Conservation (phyloP, 2,888 invertebrate species). For the Drosophila lacicola region DNA sequence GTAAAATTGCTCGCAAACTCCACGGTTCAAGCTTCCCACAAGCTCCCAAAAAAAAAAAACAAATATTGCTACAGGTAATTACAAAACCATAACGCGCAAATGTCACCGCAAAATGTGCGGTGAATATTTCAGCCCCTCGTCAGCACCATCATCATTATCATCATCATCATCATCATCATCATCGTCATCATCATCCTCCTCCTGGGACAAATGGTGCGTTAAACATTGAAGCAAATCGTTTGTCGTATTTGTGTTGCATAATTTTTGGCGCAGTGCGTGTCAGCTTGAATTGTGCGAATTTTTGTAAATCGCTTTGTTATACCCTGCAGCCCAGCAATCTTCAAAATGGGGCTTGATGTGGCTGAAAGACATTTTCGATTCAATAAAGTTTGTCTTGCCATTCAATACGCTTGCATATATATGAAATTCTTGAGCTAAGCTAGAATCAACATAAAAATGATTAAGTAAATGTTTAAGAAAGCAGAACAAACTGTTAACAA, state of each 20-base stretch:
- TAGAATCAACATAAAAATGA: no score
- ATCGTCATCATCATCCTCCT: conserved; percentile 11
- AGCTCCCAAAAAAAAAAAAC: neutral
- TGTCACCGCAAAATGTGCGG: conserved; percentile 72
- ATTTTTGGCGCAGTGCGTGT: conserved; percentile 56
- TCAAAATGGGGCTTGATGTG: neutral
- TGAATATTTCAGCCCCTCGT: conserved; percentile 42
- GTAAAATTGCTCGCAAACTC: conserved; percentile 51
- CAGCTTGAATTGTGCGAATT: conserved; percentile 48
- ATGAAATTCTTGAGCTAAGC: no score
- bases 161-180: conserved; percentile 5
- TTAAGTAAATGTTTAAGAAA: neutral
- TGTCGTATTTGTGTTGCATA: conserved; percentile 60
- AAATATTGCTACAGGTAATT: conserved; percentile 65
- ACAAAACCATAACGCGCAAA: conserved; percentile 75
- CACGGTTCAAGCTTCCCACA: neutral
- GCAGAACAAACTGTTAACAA: neutral
- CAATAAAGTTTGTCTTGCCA: no score
- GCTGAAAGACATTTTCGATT: neutral
- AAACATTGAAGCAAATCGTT: conserved; percentile 50
- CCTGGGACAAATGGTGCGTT: conserved; percentile 47
- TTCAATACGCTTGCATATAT: no score
- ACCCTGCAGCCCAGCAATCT: neutral
- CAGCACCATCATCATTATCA: conserved; percentile 5
- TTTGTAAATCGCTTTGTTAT: conserved; percentile 47